Evolutionary conservation across 1,140 invertebrate genomes (phyloP), one percentile per base, ranked within the genome.

Genomic region (Globodera ellingtonae): DNA sequence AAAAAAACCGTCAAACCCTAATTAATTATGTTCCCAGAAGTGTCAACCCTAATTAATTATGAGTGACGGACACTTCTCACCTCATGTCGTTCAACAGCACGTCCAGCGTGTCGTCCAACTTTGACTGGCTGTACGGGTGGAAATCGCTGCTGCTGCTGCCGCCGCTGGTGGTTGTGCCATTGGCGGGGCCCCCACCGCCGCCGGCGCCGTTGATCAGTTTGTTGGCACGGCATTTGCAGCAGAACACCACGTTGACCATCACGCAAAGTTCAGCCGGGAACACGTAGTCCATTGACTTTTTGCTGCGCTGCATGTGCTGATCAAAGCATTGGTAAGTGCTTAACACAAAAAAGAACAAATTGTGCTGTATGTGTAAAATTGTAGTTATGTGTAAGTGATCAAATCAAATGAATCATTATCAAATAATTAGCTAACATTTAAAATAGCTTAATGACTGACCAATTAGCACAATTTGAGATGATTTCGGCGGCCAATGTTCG

Each of bases 401-500:
- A 35, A 24, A 24, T 35, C 75, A 6, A 82, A 84, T 24, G 0
- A 24, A 24, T 24, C 24, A 24, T n/a, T n/a, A n/a, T n/a, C n/a
- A 24, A 24, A 24, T 24, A 44, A 18, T 18, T 2, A 35, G 35
- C 35, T 35, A 35, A 35, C 35, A 35, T 35, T 35, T 35, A 35
- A 35, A 35, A 35, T 35, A 35, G 35, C 21, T n/a, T 15, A n/a
- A 21, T 18, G 47, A 79, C 77, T 77, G 75, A 96, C 91, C 95
- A 93, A 90, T 97, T 95, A 81, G 98, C 96, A 87, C 96, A 98
- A 7, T 96, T 96, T 90, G 99, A 97, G 88, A 99, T 97, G 96
- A 99, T 98, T 90, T 99, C 97, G 85, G 94, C 94, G 46, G 97
- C 96, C 95, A 99, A 98, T 80, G 97, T 92, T 91, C 99, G 99